Percentiles rank a stretch among this genome's conserved stretches.
Conservation (phyloP, 2,797 vertebrate genomes). For the Cygnus olor region DNA sequence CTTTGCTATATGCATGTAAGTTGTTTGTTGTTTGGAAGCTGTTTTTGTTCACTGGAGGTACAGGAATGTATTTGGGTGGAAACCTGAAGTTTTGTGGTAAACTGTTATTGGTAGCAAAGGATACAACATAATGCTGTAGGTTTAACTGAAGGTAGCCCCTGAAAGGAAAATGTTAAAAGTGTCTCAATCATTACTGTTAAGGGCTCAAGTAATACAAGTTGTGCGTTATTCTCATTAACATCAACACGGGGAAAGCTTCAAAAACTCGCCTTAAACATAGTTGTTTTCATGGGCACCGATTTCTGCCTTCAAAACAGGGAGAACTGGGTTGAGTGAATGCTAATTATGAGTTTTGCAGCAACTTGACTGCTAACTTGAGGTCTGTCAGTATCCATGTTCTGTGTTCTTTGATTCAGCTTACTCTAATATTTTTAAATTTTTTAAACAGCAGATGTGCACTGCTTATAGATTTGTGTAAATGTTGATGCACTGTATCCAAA, state of each 20-base stretch:
- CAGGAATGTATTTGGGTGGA: background rate
- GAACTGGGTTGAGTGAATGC: background rate
- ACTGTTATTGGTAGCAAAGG: background rate
- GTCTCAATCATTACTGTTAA: background rate
- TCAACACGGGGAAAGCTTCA: background rate
- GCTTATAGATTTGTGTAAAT: constrained; percentile 48
- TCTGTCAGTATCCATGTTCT: background rate
- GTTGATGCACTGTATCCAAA: constrained; percentile 45
- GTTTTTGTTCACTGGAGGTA: background rate
- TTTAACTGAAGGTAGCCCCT: background rate
- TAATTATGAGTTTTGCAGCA: constrained; percentile 15
- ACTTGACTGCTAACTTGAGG: constrained; percentile 24
- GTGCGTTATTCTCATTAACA: background rate
- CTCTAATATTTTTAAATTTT: constrained; percentile 58
- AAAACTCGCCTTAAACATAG: background rate
- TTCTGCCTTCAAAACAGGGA: constrained; percentile 20
- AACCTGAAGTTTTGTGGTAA: background rate
- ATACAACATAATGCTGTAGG: background rate
- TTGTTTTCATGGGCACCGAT: constrained; percentile 20
- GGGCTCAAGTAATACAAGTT: background rate
- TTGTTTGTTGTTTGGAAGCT: background rate
- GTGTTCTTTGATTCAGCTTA: constrained; percentile 36
- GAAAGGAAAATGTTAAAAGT: background rate
- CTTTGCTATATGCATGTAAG: background rate
- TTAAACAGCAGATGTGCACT: constrained; percentile 62